Evolutionary conservation across 2,797 vertebrate genomes (phyloP).

Genomic region (Varecia variegata): DNA sequence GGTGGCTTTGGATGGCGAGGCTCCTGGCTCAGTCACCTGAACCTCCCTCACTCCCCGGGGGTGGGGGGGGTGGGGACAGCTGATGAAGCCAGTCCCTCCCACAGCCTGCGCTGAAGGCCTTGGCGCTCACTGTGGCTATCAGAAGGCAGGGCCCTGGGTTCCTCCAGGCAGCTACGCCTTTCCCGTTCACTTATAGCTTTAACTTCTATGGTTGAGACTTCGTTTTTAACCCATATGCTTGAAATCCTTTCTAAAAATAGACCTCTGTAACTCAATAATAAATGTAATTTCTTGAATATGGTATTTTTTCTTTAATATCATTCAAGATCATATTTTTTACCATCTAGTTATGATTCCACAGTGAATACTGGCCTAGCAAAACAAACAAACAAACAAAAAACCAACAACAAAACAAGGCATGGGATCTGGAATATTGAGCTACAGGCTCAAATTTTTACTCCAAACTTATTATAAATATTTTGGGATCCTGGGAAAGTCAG

Average conservation of each 20-base stretch:
- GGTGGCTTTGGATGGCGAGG: accelerated
- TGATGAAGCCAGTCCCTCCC: neutral
- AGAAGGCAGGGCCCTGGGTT: neutral
- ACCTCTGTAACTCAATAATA: neutral
- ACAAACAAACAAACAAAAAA: too few relatives aligned
- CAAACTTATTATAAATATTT: neutral
- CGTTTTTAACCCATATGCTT: neutral
- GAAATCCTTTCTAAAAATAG: neutral
- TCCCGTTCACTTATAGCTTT: neutral
- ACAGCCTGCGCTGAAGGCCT: neutral
- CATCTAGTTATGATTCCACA: neutral
- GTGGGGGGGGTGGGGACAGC: too few relatives aligned
- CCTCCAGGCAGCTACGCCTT: neutral
- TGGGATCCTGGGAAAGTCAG: neutral
- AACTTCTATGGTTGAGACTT: neutral
- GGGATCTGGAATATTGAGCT: neutral
- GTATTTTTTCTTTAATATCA: neutral
- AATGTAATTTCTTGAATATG: neutral
- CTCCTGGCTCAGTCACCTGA: neutral
- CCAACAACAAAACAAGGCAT: neutral
- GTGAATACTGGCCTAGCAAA: neutral
- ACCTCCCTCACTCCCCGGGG: neutral
- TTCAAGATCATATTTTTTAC: neutral
- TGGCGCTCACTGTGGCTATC: neutral
- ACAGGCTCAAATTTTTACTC: neutral